These are phyloP conservation scores for Takifugu flavidus DNA, from an alignment of 2,113 vertebrate species.

Conservation along the genomic window DNA sequence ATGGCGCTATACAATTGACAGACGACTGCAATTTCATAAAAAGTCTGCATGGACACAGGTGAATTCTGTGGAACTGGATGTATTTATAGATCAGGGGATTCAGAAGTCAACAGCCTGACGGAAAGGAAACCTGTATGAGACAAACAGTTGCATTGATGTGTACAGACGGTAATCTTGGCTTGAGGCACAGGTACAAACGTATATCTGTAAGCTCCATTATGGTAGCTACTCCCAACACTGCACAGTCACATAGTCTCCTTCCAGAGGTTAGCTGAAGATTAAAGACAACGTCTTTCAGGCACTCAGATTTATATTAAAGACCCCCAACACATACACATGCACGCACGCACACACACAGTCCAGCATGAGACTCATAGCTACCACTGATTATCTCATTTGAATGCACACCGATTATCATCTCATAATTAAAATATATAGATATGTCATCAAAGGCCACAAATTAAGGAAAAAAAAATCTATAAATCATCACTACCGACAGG, in stretches of 20 bases:
- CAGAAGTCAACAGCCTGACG: conserved; percentile 12
- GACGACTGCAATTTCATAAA: conserved; percentile 17
- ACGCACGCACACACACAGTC: too few relatives aligned
- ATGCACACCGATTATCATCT: conserved; percentile 54
- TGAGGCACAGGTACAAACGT: conserved; percentile 36
- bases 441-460: conserved; percentile 67
- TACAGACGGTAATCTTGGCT: conserved; percentile 39
- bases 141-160: conserved; percentile 20
- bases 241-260: conserved; percentile 43
- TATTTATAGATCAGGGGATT: not conserved
- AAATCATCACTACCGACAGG: conserved; percentile 27
- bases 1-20: conserved; percentile 14
- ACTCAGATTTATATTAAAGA: conserved; percentile 51
- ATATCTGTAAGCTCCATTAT: conserved; percentile 38
- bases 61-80: not conserved
- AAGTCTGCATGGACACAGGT: conserved; percentile 25
- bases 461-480: conserved; percentile 35
- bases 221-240: conserved; percentile 54
- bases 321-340: conserved; percentile 1
- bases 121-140: conserved; percentile 10
- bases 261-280: conserved; percentile 44
- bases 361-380: conserved; percentile 21
- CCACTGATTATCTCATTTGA: conserved; percentile 67
- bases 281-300: conserved; percentile 65
- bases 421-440: conserved; percentile 60